phyloP scores from a whole-genome alignment of 2,888 invertebrate species.

The Pollenia griseotomentosa region DNA sequence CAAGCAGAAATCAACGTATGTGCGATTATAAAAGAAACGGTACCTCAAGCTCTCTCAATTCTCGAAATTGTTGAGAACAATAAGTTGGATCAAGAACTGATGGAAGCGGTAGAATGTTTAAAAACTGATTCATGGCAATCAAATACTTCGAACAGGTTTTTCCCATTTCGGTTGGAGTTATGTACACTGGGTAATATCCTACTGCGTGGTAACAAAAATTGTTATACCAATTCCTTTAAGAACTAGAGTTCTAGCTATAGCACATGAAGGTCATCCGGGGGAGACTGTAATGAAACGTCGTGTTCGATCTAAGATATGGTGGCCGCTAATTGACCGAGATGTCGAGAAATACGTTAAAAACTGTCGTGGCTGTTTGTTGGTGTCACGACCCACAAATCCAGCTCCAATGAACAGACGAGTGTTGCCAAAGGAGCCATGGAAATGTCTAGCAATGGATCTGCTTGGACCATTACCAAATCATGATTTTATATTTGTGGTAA shows the following conservation, averaged over 20 bases:
- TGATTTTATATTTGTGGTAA: conserved; percentile 54
- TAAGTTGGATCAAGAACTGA: conserved; percentile 41
- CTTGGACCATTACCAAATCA: conserved; percentile 48
- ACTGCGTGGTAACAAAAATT: conserved; percentile 53
- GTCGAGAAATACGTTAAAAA: conserved; percentile 62
- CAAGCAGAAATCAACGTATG: conserved; percentile 1
- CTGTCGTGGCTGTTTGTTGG: conserved; percentile 66
- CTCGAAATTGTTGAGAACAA: conserved; percentile 53
- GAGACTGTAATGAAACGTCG: conserved; percentile 61
- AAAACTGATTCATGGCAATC: conserved; percentile 32
- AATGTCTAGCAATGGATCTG: conserved; percentile 48
- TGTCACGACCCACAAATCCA: conserved; percentile 46
- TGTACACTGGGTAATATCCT: conserved; percentile 54
- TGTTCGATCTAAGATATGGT: conserved; percentile 66
- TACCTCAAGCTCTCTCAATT: conserved; percentile 54
- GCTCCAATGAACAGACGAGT: conserved; percentile 44
- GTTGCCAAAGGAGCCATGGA: conserved; percentile 42
- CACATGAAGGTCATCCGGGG: conserved; percentile 24
- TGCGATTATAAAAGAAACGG: conserved; percentile 38
- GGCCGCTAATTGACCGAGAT: conserved; percentile 65
- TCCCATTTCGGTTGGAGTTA: conserved; percentile 62
- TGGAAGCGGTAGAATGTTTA: conserved; percentile 16
- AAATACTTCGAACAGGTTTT: conserved; percentile 34
- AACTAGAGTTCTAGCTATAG: background rate
- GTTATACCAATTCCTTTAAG: conserved; percentile 49